phyloP scores from a whole-genome alignment of 2,113 vertebrate species.

The Ageneiosus marmoratus region DNA sequence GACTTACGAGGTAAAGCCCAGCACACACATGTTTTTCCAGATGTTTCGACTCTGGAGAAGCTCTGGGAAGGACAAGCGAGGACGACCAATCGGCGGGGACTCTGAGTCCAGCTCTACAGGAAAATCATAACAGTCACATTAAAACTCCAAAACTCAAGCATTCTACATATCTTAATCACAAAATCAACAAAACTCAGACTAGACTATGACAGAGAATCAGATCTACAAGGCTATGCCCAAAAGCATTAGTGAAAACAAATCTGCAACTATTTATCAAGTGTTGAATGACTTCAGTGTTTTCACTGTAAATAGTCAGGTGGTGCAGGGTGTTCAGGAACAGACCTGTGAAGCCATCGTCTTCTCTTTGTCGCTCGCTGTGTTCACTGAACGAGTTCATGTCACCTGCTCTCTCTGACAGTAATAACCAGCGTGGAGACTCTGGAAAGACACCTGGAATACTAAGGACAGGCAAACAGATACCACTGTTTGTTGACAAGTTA shows the following conservation, averaged over 20 bases:
- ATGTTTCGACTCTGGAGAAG: conserved; percentile 86
- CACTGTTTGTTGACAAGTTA: background rate
- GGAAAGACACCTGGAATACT: conserved; percentile 84
- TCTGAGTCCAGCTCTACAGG: conserved; percentile 79
- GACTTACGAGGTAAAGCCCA: conserved; percentile 89
- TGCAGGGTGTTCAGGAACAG: background rate
- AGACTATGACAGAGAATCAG: background rate
- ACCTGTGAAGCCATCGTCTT: conserved; percentile 79
- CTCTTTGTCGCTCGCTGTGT: conserved; percentile 77
- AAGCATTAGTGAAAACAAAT: background rate
- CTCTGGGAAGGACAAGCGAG: conserved; percentile 75
- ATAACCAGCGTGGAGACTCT: conserved; percentile 85
- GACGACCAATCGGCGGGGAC: conserved; percentile 63
- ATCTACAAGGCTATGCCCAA: background rate
- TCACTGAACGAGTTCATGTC: conserved; percentile 80
- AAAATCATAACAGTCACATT: conserved; percentile 18
- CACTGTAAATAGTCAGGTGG: background rate
- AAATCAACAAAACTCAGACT: background rate
- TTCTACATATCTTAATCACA: background rate
- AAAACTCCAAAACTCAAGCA: background rate
- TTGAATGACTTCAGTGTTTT: background rate
- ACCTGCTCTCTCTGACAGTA: conserved; percentile 77
- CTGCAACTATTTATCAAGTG: background rate
- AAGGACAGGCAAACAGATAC: conserved; percentile 26
- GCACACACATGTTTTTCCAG: conserved; percentile 88